Conservation (phyloP, 2,888 invertebrate species). For the Epinotia bilunana region DNA sequence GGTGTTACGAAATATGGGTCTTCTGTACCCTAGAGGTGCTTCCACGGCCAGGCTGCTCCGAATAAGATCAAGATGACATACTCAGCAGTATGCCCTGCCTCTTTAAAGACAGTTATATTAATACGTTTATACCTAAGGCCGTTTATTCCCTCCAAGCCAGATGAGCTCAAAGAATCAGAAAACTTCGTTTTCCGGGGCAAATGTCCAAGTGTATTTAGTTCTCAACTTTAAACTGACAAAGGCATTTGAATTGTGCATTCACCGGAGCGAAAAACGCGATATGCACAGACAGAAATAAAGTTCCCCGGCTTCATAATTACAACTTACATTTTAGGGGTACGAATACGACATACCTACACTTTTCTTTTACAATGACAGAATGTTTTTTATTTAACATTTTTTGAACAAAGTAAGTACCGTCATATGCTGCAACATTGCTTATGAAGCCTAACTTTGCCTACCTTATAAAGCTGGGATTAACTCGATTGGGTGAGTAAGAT, state of each 20-base stretch:
- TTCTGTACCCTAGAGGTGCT: too few species aligned
- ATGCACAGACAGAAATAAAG: conserved; percentile 2
- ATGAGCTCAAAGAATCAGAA: conserved; percentile 6
- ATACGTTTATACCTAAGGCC: background rate
- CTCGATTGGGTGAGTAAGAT: too few species aligned
- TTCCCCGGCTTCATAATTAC: background rate
- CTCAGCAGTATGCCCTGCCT: too few species aligned
- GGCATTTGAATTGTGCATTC: conserved; percentile 14
- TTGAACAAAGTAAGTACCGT: too few species aligned
- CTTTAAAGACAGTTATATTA: too few species aligned
- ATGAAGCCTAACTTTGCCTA: too few species aligned
- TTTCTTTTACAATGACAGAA: background rate
- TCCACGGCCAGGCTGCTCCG: too few species aligned
- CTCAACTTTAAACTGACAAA: conserved; percentile 13
- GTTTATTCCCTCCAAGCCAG: conserved; percentile 2
- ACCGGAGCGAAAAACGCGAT: conserved; percentile 12
- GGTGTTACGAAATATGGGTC: too few species aligned
- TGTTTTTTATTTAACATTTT: too few species aligned
- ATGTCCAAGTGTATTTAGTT: conserved; percentile 7
- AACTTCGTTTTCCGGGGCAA: conserved; percentile 7
- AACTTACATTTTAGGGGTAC: background rate
- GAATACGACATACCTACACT: background rate
- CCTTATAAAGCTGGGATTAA: too few species aligned
- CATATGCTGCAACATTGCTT: too few species aligned
- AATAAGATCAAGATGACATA: too few species aligned